Base-by-base conservation (phyloP, 2,797 vertebrate genomes). In the Uromys caudimaculatus region DNA sequence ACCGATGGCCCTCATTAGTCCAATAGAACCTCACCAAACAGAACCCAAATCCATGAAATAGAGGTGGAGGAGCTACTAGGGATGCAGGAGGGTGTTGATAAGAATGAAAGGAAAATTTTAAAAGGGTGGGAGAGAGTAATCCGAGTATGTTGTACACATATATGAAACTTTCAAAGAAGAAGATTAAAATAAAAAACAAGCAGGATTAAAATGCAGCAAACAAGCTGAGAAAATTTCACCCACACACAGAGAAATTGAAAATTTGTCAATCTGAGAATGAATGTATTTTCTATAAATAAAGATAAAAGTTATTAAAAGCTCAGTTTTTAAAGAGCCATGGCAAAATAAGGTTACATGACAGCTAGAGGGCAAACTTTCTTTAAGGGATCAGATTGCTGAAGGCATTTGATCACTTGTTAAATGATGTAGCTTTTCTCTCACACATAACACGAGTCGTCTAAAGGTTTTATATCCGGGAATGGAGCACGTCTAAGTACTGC, bases 381-480 rank as follows among this genome's bases (percentile, higher is more conserved):
- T 24, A 86, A 91, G 38, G 24, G 44, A 93, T 58, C 41, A 94
- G 79, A 76, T 27, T 58, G 35, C n/a, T 12, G 7, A 96, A 95
- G n/a, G 56, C 41, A 54, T 81, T 93, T 94, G 94, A 90, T 83
- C 95, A 89, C 32, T 56, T 9, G 16, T 93, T 96, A 82, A 96
- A 92, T 87, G 82, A 62, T 93, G 96, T 78, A 92, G 56, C 60
- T 67, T 94, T 95, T 27, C 89, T 92, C 54, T 50, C 71, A 54
- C 76, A 93, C n/a, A 44, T 29, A 52, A 35, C 7, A 11, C 58
- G 88, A 91, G 54, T n/a, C 35, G 62, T 67, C 29, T 64, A 56
- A 92, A 97, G 47, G 38, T 89, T 96, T 95, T 64, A 54, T 58
- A 32, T 67, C 88, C 8, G 32, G 69, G 82, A 86, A 81, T n/a